Conservation (phyloP, 2,888 invertebrate genomes). For the Thereva nobilitata region DNA sequence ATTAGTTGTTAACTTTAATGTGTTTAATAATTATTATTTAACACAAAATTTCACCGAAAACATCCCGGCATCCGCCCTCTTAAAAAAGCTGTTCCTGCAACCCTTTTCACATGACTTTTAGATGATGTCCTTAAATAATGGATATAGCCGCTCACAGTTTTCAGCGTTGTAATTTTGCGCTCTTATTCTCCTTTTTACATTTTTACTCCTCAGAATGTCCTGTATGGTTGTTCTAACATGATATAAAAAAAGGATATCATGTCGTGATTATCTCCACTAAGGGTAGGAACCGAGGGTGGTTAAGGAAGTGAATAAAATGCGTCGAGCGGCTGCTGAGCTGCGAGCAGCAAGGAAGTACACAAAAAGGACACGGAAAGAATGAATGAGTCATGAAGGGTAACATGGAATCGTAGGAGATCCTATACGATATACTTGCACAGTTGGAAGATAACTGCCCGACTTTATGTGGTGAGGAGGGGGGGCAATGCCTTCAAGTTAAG, state of each 20-base stretch:
- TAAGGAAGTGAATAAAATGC: conserved; percentile 30
- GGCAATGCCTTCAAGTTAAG: conserved; percentile 30
- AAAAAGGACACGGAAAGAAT: conserved; percentile 23
- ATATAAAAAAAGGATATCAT: conserved; percentile 35
- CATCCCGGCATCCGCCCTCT: too few relatives aligned
- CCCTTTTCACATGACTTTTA: too few relatives aligned
- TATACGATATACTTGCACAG: conserved; percentile 2
- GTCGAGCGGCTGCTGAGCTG: conserved; percentile 29
- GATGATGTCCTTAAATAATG: conserved; percentile 32
- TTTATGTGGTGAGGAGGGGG: conserved; percentile 6
- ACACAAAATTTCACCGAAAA: too few relatives aligned
- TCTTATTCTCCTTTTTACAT: conserved; percentile 3
- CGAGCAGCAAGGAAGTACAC: conserved; percentile 31
- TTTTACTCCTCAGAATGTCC: conserved; percentile 19
- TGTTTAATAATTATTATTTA: too few relatives aligned
- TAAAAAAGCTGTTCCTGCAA: too few relatives aligned
- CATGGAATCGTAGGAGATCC: conserved; percentile 6
- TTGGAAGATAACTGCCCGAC: conserved; percentile 16
- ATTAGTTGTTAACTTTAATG: too few relatives aligned
- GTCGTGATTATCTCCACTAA: conserved; percentile 35
- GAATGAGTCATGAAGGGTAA: not conserved
- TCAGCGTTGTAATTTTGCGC: conserved; percentile 25
- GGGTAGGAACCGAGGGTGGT: conserved; percentile 24
- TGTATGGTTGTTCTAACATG: conserved; percentile 24
- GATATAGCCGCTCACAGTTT: conserved; percentile 30